Evolutionary conservation across 2,888 invertebrate genomes (phyloP).

Genomic region (Rotaria socialis): DNA sequence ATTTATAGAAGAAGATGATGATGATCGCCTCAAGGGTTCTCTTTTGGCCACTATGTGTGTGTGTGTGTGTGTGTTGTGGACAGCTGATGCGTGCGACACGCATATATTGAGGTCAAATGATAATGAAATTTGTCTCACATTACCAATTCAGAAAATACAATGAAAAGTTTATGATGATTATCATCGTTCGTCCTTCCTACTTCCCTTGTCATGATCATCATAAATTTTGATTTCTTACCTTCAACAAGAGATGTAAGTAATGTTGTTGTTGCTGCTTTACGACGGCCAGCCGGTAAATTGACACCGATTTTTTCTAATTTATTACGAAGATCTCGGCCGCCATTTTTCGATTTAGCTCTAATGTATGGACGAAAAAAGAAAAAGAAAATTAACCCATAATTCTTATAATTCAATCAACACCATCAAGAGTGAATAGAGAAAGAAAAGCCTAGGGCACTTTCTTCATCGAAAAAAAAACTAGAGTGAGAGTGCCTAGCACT

Average conservation of each 20-base stretch:
- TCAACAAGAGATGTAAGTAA: constrained; percentile 92
- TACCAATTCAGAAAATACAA: background rate
- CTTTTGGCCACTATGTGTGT: background rate
- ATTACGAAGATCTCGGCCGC: constrained; percentile 87
- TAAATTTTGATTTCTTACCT: constrained; percentile 62
- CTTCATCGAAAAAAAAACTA: constrained; percentile 9
- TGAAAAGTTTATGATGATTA: background rate
- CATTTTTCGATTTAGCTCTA: constrained; percentile 98
- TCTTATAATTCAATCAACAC: constrained; percentile 28
- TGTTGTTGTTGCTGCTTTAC: constrained; percentile 97
- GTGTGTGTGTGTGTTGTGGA: background rate
- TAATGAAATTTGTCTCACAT: constrained; percentile 36
- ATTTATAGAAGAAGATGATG: background rate
- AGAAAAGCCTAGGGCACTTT: background rate
- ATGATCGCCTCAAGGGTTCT: background rate
- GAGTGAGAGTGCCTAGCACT: constrained; percentile 15
- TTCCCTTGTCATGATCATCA: background rate
- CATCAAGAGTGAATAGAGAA: constrained; percentile 10
- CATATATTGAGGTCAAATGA: constrained; percentile 24
- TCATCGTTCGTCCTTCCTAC: background rate
- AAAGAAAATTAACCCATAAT: constrained; percentile 10
- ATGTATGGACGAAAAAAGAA: background rate
- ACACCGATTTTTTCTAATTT: constrained; percentile 96
- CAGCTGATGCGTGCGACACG: constrained; percentile 22
- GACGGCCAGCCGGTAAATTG: constrained; percentile 89